Conservation (phyloP, 2,113 vertebrate species). For the Macrotis lagotis region DNA sequence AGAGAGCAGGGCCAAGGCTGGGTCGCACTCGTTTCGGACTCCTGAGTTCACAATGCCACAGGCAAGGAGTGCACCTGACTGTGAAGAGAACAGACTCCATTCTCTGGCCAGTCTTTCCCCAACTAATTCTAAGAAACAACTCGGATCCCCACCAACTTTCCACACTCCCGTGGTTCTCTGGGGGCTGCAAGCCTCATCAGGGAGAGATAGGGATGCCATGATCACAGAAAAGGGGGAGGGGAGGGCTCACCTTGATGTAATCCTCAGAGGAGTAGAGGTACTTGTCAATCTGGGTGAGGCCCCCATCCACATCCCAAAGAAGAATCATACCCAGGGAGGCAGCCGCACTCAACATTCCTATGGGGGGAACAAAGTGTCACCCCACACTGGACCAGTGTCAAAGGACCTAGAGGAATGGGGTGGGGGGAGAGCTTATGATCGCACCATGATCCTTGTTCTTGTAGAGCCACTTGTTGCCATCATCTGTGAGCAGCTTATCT, state of each 20-base stretch:
- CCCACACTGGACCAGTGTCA: background rate
- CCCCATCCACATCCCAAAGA: conserved; percentile 98
- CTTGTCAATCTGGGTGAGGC: conserved; percentile 98
- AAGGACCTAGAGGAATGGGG: background rate
- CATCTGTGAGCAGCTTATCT: conserved; percentile 97
- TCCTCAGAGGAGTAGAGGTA: conserved; percentile 99
- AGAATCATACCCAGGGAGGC: conserved; percentile 97
- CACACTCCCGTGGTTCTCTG: background rate
- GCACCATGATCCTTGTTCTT: conserved; percentile 99
- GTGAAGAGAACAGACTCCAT: conserved; percentile 38
- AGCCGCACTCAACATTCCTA: conserved; percentile 98
- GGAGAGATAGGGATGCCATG: background rate
- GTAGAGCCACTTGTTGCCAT: conserved; percentile 99
- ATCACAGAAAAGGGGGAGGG: background rate
- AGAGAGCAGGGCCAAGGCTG: conserved; percentile 95
- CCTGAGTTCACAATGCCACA: conserved; percentile 98
- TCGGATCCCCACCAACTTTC: background rate
- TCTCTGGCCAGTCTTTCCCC: background rate
- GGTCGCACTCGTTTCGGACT: conserved; percentile 98
- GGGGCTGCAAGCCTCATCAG: background rate
- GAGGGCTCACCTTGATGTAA: conserved; percentile 95
- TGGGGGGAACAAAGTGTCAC: conserved; percentile 46
- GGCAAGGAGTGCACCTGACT: conserved; percentile 97
- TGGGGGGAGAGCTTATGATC: background rate
- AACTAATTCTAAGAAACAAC: background rate